Evolutionary conservation across 2,888 invertebrate genomes (phyloP).

Genomic region (Pimpla rufipes): DNA sequence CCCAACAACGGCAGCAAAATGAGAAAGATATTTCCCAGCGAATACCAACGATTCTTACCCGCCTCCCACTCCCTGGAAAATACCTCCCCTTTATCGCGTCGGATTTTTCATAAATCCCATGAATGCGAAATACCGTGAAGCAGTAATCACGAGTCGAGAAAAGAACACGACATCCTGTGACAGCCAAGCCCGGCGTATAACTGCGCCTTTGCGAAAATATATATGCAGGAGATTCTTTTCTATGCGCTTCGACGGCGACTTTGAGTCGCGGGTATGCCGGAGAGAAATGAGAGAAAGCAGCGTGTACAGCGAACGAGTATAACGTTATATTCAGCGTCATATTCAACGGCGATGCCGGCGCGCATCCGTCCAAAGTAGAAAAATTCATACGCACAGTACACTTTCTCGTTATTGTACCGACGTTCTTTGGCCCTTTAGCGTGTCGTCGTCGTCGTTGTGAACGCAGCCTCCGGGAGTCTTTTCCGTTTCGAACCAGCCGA

Average conservation of each 20-base stretch:
- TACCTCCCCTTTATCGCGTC: background rate
- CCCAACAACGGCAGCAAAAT: background rate
- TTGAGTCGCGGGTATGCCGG: background rate
- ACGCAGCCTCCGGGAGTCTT: background rate
- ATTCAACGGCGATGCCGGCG: no score
- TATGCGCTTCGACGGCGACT: constrained; percentile 3
- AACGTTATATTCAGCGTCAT: no score
- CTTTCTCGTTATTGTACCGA: constrained; percentile 21
- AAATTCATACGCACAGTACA: background rate
- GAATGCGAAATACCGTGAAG: background rate
- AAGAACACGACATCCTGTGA: background rate
- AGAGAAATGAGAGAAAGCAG: constrained; percentile 7
- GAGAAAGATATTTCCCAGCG: no score
- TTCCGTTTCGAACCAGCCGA: constrained; percentile 3
- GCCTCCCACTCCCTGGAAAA: background rate
- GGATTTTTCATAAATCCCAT: background rate
- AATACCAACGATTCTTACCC: no score
- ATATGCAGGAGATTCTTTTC: background rate
- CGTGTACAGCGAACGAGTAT: background rate
- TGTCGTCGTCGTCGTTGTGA: background rate
- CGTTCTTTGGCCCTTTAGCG: background rate
- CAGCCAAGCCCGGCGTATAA: background rate
- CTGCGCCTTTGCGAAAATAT: background rate
- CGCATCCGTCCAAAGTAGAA: background rate
- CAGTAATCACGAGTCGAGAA: background rate